Conservation (phyloP, 2,113 vertebrate genomes). For the Saccopteryx bilineata region DNA sequence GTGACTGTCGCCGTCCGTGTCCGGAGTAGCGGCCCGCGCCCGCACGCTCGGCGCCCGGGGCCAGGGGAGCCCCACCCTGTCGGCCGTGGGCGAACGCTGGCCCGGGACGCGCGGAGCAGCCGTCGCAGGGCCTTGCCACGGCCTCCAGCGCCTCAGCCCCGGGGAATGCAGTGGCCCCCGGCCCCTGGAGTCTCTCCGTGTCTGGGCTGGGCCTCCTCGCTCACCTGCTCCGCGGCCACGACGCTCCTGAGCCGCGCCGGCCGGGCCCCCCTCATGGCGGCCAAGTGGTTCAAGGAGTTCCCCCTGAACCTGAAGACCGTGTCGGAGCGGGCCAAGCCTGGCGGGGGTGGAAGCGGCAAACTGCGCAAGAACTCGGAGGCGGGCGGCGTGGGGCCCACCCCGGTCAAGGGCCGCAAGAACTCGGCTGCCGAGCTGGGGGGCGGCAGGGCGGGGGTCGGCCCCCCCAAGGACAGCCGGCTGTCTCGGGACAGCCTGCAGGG, state of each 20-base stretch:
- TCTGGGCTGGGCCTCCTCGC: constrained; percentile 64
- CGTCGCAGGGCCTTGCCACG: constrained; percentile 62
- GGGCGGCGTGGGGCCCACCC: constrained; percentile 78
- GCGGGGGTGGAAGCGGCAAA: constrained; percentile 84
- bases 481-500: constrained; percentile 91
- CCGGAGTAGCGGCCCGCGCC: constrained; percentile 31
- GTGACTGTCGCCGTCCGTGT: constrained; percentile 59
- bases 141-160: constrained; percentile 64
- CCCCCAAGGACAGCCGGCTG: constrained; percentile 86
- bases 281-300: constrained; percentile 97
- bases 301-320: constrained; percentile 94
- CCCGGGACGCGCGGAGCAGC: neutral
- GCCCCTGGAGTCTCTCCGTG: constrained; percentile 73
- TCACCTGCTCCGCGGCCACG: constrained; percentile 60
- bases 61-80: constrained; percentile 41
- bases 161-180: constrained; percentile 79
- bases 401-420: constrained; percentile 94
- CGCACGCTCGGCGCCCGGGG: neutral
- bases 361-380: constrained; percentile 88
- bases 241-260: constrained; percentile 1
- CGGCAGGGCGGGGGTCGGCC: constrained; percentile 56
- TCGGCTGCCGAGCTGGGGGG: constrained; percentile 91
- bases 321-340: constrained; percentile 90
- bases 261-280: constrained; percentile 90
- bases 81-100: constrained; percentile 12